Evolutionary conservation across 2,888 invertebrate genomes (phyloP).

Genomic region (Andrena dorsata): DNA sequence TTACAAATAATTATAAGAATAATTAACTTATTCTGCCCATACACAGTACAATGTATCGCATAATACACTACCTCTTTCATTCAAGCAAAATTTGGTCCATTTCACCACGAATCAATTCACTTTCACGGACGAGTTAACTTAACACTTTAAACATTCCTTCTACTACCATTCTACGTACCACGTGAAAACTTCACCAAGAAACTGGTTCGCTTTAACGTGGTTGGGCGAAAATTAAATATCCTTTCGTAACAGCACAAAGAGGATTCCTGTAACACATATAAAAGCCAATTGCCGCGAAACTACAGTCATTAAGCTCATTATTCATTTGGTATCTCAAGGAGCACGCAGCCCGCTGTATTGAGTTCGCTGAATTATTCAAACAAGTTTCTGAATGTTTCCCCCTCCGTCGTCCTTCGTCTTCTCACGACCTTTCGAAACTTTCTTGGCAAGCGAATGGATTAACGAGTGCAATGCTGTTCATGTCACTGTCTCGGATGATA

Average conservation of each 20-base stretch:
- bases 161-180: not conserved
- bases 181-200: not conserved
- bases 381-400: constrained; percentile 32
- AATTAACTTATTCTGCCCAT: no score
- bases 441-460: constrained; percentile 39
- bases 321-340: constrained; percentile 36
- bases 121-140: no score
- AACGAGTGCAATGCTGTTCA: constrained; percentile 40
- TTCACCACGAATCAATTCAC: no score
- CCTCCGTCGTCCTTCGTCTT: not conserved
- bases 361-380: constrained; percentile 52
- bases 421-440: constrained; percentile 34
- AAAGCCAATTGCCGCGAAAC: constrained; percentile 23
- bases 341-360: constrained; percentile 4
- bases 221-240: not conserved
- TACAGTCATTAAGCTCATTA: constrained; percentile 45
- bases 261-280: constrained; percentile 18
- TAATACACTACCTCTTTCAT: no score
- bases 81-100: no score
- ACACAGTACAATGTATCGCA: no score
- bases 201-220: not conserved
- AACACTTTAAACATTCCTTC: no score
- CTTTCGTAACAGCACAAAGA: not conserved
- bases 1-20: no score
- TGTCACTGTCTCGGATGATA: constrained; percentile 39